Evolutionary conservation across 2,797 vertebrate genomes (phyloP).

Genomic region (Myiothlypis chrysogaster): DNA sequence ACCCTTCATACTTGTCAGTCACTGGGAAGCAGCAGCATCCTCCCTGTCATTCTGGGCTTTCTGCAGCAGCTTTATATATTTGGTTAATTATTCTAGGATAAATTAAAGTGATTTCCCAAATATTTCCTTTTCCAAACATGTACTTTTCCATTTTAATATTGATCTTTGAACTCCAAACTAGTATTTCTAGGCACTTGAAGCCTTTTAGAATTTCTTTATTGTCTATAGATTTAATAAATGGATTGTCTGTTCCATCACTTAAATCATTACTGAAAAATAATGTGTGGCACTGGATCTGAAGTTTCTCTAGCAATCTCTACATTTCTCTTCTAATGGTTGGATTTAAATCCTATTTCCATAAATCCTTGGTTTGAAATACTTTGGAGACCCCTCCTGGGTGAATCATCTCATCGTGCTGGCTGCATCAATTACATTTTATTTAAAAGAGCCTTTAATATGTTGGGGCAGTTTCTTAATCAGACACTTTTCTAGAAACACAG

Average conservation of each 20-base stretch:
- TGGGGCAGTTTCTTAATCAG: not conserved
- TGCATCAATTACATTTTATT: not conserved
- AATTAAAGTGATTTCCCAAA: not conserved
- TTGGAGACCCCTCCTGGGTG: not conserved
- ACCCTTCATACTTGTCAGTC: not conserved
- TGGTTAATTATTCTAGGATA: not conserved
- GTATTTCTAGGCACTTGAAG: not conserved
- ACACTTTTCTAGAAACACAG: not conserved
- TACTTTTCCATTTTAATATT: not conserved
- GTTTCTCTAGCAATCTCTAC: not conserved
- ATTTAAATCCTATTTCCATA: not conserved
- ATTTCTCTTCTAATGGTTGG: not conserved
- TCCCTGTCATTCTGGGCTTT: not conserved
- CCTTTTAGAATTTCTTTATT: not conserved
- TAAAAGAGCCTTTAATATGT: not conserved
- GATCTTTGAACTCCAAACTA: not conserved
- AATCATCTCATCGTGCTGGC: not conserved
- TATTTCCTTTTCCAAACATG: not conserved
- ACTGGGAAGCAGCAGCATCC: not conserved
- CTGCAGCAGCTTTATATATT: not conserved
- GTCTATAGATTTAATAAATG: not conserved
- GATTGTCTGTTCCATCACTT: not conserved
- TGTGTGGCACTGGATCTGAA: not conserved
- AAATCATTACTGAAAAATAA: not conserved
- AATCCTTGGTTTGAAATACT: not conserved